Evolutionary conservation across 37 sponge, comb jelly and placozoan genomes (phyloP), one percentile per base, ranked within the genome.

Genomic region (Aplysina aerophoba): DNA sequence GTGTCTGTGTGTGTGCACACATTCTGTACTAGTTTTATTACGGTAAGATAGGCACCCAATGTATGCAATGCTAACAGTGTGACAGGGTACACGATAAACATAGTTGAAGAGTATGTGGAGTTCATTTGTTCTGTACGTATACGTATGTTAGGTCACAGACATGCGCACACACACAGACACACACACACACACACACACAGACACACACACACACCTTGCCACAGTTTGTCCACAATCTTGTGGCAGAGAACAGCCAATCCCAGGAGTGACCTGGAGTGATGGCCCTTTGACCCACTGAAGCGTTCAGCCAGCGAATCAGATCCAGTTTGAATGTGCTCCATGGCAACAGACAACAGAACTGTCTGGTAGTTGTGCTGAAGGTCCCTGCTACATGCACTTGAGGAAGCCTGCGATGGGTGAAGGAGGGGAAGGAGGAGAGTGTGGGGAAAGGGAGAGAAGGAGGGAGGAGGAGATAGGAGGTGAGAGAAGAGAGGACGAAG

Each of bases 161-260:
- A 8, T 44, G 50, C 6, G 8, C 3, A 44, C 50, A 44, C 50
- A 44, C 50, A 44, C 50, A 44, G 6, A 44, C 50, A 44, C 50
- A 44, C 3, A 44, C 50, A 44, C 50, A 44, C 8, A 11, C 50
- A 44, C 50, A 44, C 50, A 44, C 3, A 8, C 50, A 44, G 6
- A 11, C 50, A 44, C 50, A 44, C 8, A 44, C 50, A 44, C 50
- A 28, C 37, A 17, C 83, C 85, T 60, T 89, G 90, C 90, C 90
- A 93, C 58, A 88, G 80, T 40, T 85, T 89, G 81, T 93, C 93
- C 25, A 93, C 90, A 12, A 93, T 71, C 24, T 85, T 55, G 24
- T 79, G 22, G 71, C 93, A 93, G 44, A 93, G 87, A 0, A 93
- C 85, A 24, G 64, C 34, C 22, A 93, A 25, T 30, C 93, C 91